Percentiles rank a stretch among this genome's conserved stretches.
These are phyloP conservation scores for Pegoplata infirma DNA, from an alignment of 2,888 invertebrate species.

Conservation along the genomic window DNA sequence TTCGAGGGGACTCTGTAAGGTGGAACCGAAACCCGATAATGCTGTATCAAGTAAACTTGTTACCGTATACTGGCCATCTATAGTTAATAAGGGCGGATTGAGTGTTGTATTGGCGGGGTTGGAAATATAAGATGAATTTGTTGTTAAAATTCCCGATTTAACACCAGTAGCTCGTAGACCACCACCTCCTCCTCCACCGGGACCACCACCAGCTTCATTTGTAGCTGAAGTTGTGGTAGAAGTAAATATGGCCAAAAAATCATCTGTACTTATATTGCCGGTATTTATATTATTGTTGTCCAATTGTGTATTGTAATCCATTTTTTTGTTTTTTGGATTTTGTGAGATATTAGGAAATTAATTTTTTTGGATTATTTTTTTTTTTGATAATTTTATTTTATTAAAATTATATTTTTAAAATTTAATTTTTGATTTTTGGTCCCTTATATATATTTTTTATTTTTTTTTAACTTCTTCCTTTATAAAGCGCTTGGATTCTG, in stretches of 20 bases:
- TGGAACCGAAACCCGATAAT: conserved; percentile 56
- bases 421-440: conserved; percentile 33
- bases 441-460: conserved; percentile 29
- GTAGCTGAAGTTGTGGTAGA: conserved; percentile 69
- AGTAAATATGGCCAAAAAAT: conserved; percentile 76
- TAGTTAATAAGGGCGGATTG: conserved; percentile 71
- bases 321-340: conserved; percentile 59
- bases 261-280: conserved; percentile 78
- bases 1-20: conserved; percentile 45
- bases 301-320: conserved; percentile 74
- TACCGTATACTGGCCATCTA: conserved; percentile 70
- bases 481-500: conserved; percentile 57
- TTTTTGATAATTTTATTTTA: conserved; percentile 11
- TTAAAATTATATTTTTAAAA: not conserved
- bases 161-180: not conserved
- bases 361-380: conserved; percentile 5
- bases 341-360: no score
- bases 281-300: conserved; percentile 73
- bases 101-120: conserved; percentile 62
- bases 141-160: conserved; percentile 3
- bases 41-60: conserved; percentile 68
- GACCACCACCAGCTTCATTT: conserved; percentile 54
- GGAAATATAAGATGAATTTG: conserved; percentile 32
- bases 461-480: conserved; percentile 9
- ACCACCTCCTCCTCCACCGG: conserved; percentile 42